Evolutionary conservation across 2,797 vertebrate genomes (phyloP), one percentile per base, ranked within the genome.

Genomic region (Pelochelys cantorii): DNA sequence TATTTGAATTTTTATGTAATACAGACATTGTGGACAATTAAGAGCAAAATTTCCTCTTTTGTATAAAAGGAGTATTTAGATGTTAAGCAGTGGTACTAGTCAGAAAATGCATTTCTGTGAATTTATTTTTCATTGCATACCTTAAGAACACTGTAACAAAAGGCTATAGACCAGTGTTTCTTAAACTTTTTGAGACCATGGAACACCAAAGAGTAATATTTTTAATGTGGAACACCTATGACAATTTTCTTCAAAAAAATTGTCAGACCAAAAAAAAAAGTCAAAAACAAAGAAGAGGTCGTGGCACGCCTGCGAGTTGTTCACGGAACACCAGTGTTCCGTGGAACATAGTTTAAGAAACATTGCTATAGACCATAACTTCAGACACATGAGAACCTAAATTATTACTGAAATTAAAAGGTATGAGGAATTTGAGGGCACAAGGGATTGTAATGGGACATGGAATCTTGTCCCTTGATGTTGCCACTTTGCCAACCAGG

Each of bases 361-460:
- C 42, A 48, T 48, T 48, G 42, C 42, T 48, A 8, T 48, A 48
- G 42, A 48, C 42, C 1, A 0, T 89, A 52, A 79, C 31, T 88
- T 90, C 6, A 85, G 80, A 42, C 53, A 9, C 22, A 29, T 27
- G 55, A 81, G 68, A 90, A 59, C 71, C 56, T 83, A 11, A 87
- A 77, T 75, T 65, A 87, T 80, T 54, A 54, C 53, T 3, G 4
- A 54, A 27, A 88, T 92, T 79, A 93, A 77, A 62, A 56, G 90
- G 37, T 62, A 68, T 84, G 75, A 83, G 57, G 20, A 87, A 81
- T 55, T 79, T 71, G 89, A 71, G 55, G 48, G 57, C 71, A 2
- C 3, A 91, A 90, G 62, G 17, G 77, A 78, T 87, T 95, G 83
- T 80, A 75, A 88, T 89, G 81, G 34, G 23, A 68, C 37, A 10